These are phyloP conservation scores for Leucopsar rothschildi DNA, from an alignment of 2,113 vertebrate species.

Conservation along the genomic window DNA sequence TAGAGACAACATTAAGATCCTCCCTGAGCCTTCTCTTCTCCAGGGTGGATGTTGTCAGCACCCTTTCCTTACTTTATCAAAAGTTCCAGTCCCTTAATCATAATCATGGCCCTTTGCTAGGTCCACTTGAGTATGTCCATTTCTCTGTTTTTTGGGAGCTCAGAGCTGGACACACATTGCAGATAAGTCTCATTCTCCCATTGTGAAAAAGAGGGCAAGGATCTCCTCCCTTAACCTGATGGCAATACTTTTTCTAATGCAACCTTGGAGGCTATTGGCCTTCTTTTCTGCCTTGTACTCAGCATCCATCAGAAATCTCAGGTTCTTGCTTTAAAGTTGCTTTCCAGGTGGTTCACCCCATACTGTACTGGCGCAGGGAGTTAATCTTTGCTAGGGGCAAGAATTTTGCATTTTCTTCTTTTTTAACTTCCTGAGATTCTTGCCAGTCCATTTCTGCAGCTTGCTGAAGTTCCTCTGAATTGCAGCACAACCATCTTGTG, in stretches of 20 bases:
- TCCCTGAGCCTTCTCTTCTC: neutral
- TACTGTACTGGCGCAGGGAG: neutral
- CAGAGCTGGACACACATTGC: neutral
- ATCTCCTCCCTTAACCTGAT: neutral
- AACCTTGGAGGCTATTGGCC: neutral
- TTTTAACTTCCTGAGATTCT: neutral
- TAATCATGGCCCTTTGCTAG: neutral
- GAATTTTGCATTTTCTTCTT: neutral
- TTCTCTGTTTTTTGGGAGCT: neutral
- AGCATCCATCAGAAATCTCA: neutral
- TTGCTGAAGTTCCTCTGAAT: neutral
- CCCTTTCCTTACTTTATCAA: neutral
- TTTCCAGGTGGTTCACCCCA: neutral
- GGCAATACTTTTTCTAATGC: neutral
- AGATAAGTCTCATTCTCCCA: neutral
- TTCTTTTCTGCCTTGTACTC: neutral
- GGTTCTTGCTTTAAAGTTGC: neutral
- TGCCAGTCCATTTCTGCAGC: neutral
- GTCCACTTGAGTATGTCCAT: neutral
- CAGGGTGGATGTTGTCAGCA: neutral
- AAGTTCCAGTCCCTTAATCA: neutral
- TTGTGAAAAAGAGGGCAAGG: neutral
- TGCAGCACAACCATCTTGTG: fast-evolving
- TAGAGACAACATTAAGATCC: neutral
- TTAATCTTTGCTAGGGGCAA: neutral